Base-by-base conservation (phyloP, 2,888 invertebrate genomes). In the Lumbricus terrestris region DNA sequence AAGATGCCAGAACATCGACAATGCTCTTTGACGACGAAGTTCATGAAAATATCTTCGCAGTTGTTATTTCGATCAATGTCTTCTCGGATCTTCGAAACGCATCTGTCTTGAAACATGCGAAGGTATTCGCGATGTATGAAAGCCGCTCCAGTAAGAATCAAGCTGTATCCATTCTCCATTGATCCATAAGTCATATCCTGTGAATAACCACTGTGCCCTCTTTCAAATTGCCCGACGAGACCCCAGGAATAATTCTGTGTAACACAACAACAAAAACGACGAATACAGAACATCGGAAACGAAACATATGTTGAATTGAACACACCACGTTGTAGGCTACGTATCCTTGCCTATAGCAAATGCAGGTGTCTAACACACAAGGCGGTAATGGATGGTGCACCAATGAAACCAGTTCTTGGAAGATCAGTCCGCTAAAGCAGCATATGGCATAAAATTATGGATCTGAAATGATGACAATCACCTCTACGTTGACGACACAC, bases 41-140 rank as follows among this genome's bases (percentile, higher is more conserved):
- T 85, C 85, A 85, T 85, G 85, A 85, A 85, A 23, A 85, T 34
- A 18, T 85, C 85, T 15, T 85, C 85, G 85, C 85, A 85, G 85
- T 85, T 85, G 5, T 33, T 85, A 6, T 23, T 34, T 34, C 85
- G 85, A 37, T 85, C 85, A 15, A 85, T 85, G 35, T 85, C 85
- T 23, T 85, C 85, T 34, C 35, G 35, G 11, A 35, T 23, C 6
- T 20, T 37, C 18, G 37, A 16, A 1, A 47, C 23, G 47, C 47
- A 47, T 16, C 8, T 34, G 18, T 85, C 85, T 34, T 85, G n/a
- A 37, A 85, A 85, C 85, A 85, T 34, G 13, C 85, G 85, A 85
- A 85, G 85, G 34, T 85, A 85, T 85, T 85, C 85, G 35, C 85
- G 85, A 35, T 85, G 85, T 11, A 85, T 34, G 85, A 85, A 85